Evolutionary conservation across 2,797 vertebrate genomes (phyloP), one percentile per base, ranked within the genome.

Genomic region (Anas georgica): DNA sequence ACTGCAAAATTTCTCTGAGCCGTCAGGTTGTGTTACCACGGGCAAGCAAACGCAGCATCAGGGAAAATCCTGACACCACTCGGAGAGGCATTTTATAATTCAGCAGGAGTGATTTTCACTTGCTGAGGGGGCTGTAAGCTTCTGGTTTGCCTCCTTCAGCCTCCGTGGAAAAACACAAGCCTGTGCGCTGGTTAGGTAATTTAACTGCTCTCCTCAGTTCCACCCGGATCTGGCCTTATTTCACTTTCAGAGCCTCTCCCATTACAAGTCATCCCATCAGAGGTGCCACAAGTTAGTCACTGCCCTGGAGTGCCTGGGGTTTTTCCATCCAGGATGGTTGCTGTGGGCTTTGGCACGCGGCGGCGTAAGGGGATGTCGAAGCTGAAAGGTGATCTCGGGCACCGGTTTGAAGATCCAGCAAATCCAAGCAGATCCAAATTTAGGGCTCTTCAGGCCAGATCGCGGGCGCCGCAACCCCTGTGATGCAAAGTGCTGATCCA

Each of bases 401-500:
- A 18, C 6, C 28, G 69, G 20, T 58, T 63, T 88, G 66, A 85
- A 90, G 91, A 78, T 59, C 77, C 83, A 91, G 87, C 55, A 94
- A 86, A 83, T 77, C 83, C 75, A 37, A 75, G 62, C 41, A 80
- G 62, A 67, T 69, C 79, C 88, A 86, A 78, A 85, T 87, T 41
- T 58, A 92, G 85, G 82, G 54, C 79, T 93, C 81, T 69, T 67
- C 54, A 68, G 85, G 73, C 79, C 94, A 82, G 92, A 76, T 93
- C 3, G 3, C 82, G 63, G 84, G 64, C 25, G 52, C 91, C 82
- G 64, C 89, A 80, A 87, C 84, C 48, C 48, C 84, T 87, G 72
- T 56, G 89, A n/a, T 93, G 58, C 90, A 68, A 86, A 90, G 73
- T 83, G 90, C 94, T 93, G 87, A 93, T 58, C 85, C 78, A 35